Conservation (phyloP, 2,888 invertebrate genomes). For the Eretmocerus hayati region DNA sequence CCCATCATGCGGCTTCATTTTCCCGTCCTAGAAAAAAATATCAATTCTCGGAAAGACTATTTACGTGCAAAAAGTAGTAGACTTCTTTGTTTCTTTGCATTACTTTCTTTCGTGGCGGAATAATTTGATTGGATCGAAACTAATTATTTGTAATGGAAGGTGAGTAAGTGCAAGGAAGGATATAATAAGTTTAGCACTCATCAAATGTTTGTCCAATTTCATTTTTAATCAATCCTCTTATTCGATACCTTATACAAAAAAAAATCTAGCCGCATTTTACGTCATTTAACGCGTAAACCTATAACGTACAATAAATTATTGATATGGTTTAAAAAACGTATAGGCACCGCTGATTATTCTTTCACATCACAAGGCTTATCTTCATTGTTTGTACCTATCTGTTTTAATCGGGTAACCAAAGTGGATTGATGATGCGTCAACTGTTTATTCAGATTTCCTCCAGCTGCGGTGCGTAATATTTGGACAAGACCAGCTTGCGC, state of each 20-base stretch:
- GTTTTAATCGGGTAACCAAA: constrained; percentile 60
- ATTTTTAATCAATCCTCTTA: constrained; percentile 24
- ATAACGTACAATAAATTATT: constrained; percentile 37
- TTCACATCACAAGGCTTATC: constrained; percentile 26
- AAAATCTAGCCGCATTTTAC: constrained; percentile 29
- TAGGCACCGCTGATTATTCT: constrained; percentile 30
- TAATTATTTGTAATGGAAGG: too few species aligned
- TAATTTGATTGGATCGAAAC: too few species aligned
- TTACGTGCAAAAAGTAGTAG: too few species aligned
- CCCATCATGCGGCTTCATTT: too few species aligned
- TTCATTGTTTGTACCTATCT: constrained; percentile 37
- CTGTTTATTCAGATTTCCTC: constrained; percentile 58
- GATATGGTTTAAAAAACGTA: constrained; percentile 31
- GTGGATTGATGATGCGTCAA: constrained; percentile 63
- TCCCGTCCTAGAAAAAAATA: too few species aligned
- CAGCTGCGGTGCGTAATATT: constrained; percentile 61
- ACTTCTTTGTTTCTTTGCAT: too few species aligned
- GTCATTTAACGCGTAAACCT: constrained; percentile 37
- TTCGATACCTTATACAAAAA: constrained; percentile 28
- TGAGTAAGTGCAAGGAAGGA: too few species aligned
- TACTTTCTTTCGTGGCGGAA: too few species aligned
- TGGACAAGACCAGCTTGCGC: constrained; percentile 64
- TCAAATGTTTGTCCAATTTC: constrained; percentile 17
- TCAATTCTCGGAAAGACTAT: too few species aligned
- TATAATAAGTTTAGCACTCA: too few species aligned